Base-by-base conservation (phyloP, 2,888 invertebrate species). In the Athrips mouffetella region DNA sequence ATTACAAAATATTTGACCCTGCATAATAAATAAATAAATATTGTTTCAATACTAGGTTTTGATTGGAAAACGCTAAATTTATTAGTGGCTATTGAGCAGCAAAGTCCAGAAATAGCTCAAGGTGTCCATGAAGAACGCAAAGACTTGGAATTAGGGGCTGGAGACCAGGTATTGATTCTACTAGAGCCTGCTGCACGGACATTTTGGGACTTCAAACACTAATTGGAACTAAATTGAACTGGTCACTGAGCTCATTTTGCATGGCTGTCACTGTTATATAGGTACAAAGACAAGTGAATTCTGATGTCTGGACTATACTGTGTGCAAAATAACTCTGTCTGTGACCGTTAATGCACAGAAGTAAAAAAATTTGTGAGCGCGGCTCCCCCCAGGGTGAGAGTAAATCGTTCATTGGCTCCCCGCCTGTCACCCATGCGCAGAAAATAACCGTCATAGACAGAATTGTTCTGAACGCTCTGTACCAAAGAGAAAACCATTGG, bases 21-120 rank as follows among this genome's bases (percentile, higher is more conserved):
- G 11, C 48, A 21, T 51, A 49, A 53, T 58, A 67, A 60, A 60
- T 57, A 64, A 63, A 59, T 61, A 61, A 66, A 67, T 60, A 63
- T 74, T 76, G 64, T 75, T 74, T 63, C 64, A 59, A 69, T 66
- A 85, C 70, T 91, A 98, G 98, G 98, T 90, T 99, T 99, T 92
- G 99, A 99, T 93, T 98, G 97, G 94, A 96, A 96, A 88, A 99
- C 99, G 68, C 95, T 98, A 91, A 99, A 99, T 91, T 96, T 99
- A 73, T 93, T 99, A 90, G 95, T 99, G 90, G 98, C 99, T 70
- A 90, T 99, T 80, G 99, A 99, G 90, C 94, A 98, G 86, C 98
- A 98, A 90, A 96, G 96, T 67, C 94, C 95, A 64, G 94, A 98
- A 90, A 98, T 98, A 83, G 98, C 98, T 60, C 92, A 93, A 70